Evolutionary conservation across 2,113 vertebrate species (phyloP).

Genomic region (Brachypteracias leptosomus): DNA sequence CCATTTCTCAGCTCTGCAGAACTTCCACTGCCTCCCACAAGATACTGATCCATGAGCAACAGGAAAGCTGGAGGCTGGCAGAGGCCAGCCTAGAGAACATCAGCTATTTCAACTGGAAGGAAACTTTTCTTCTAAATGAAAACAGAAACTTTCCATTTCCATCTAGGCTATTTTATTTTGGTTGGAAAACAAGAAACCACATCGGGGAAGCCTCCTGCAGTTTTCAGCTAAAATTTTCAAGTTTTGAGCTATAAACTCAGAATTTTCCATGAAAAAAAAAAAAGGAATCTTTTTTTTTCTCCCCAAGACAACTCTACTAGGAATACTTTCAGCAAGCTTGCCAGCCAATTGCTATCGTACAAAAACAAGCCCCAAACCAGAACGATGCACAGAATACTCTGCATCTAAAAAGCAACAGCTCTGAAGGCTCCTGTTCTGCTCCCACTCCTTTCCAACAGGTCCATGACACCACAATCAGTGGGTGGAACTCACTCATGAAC

Average conservation of each 20-base stretch:
- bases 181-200: neutral
- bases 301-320: neutral
- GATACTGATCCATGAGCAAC: neutral
- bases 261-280: slow-evolving; percentile 7
- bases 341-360: neutral
- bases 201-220: neutral
- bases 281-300: neutral
- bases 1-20: neutral
- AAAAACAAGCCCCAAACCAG: slow-evolving; percentile 22
- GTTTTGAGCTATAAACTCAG: slow-evolving; percentile 25
- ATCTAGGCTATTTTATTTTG: neutral
- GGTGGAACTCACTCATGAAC: neutral
- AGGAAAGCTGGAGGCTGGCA: neutral
- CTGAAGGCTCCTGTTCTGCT: neutral
- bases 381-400: neutral
- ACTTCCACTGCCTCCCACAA: neutral
- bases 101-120: neutral
- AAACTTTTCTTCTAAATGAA: neutral
- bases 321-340: neutral
- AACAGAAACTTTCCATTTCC: slow-evolving; percentile 16
- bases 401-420: neutral
- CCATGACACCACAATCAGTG: neutral
- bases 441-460: neutral
- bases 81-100: neutral
- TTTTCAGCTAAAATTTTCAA: slow-evolving; percentile 23